Evolutionary conservation across 2,797 vertebrate species (phyloP).

Genomic region (Siniperca obscura): DNA sequence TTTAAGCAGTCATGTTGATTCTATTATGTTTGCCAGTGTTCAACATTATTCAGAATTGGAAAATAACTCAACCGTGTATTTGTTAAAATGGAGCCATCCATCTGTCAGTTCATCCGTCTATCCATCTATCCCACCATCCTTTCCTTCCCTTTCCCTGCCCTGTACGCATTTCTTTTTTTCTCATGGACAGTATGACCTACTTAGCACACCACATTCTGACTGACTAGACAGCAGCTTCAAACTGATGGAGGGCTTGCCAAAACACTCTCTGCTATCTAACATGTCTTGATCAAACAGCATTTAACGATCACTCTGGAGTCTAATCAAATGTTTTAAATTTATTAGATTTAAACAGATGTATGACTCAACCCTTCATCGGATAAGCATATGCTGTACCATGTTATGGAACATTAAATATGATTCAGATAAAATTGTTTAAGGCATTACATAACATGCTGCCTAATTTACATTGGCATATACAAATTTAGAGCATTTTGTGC

Average conservation of each 20-base stretch:
- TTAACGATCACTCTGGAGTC: slow-evolving; percentile 1
- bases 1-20: not conserved
- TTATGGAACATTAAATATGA: slow-evolving; percentile 4
- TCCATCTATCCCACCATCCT: slow-evolving; percentile 1
- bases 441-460: slow-evolving; percentile 6
- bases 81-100: not conserved
- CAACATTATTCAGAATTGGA: not conserved
- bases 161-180: slow-evolving; percentile 6
- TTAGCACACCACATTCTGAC: slow-evolving; percentile 33
- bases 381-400: not conserved
- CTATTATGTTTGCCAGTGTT: not conserved
- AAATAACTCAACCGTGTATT: not conserved
- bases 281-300: slow-evolving; percentile 16
- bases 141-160: not conserved
- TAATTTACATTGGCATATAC: not conserved
- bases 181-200: slow-evolving; percentile 52
- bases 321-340: slow-evolving; percentile 18
- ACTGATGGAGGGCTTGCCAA: slow-evolving; percentile 18
- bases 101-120: not conserved
- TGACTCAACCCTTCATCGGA: not conserved
- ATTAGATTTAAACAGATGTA: slow-evolving; percentile 21
- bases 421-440: not conserved
- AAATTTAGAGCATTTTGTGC: not conserved
- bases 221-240: slow-evolving; percentile 37
- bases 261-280: slow-evolving; percentile 9